phyloP scores from a whole-genome alignment of 2,888 invertebrate species.

The Dryadula phaetusa region DNA sequence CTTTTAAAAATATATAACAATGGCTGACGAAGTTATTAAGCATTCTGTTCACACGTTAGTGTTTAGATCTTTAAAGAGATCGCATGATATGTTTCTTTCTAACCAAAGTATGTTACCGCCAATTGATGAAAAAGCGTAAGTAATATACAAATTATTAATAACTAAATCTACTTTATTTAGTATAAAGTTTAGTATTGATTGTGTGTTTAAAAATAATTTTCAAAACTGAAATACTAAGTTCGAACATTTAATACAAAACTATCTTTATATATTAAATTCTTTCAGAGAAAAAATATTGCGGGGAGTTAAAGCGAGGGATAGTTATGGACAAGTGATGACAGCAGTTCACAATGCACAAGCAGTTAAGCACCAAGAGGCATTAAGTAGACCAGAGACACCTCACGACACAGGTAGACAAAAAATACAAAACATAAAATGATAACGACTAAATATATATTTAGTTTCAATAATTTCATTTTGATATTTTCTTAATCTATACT shows the following conservation, averaged over 20 bases:
- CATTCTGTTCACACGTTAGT: slow-evolving; percentile 98
- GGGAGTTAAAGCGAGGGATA: slow-evolving; percentile 91
- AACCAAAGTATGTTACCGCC: slow-evolving; percentile 95
- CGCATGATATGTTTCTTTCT: slow-evolving; percentile 98
- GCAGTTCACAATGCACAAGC: slow-evolving; percentile 88
- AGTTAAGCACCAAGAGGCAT: slow-evolving; percentile 77
- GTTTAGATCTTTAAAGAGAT: slow-evolving; percentile 97
- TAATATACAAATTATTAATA: not conserved
- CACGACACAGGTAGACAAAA: slow-evolving; percentile 72
- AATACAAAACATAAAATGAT: not conserved
- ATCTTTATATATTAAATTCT: slow-evolving; percentile 39
- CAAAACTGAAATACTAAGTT: not conserved
- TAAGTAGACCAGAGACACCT: slow-evolving; percentile 67
- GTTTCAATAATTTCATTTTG: no score
- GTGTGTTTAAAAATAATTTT: not conserved
- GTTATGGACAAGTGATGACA: slow-evolving; percentile 93
- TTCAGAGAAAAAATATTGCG: slow-evolving; percentile 89
- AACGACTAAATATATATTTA: no score
- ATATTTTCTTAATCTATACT: no score
- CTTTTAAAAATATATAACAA: slow-evolving; percentile 51
- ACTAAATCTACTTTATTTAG: not conserved
- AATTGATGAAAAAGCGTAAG: slow-evolving; percentile 93
- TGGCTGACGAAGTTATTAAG: slow-evolving; percentile 94
- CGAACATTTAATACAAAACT: no score
- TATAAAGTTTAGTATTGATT: not conserved